Percentiles rank a stretch among this genome's conserved stretches.
Evolutionary conservation across 2,888 invertebrate species (phyloP).

Genomic region (Philaethria dido): DNA sequence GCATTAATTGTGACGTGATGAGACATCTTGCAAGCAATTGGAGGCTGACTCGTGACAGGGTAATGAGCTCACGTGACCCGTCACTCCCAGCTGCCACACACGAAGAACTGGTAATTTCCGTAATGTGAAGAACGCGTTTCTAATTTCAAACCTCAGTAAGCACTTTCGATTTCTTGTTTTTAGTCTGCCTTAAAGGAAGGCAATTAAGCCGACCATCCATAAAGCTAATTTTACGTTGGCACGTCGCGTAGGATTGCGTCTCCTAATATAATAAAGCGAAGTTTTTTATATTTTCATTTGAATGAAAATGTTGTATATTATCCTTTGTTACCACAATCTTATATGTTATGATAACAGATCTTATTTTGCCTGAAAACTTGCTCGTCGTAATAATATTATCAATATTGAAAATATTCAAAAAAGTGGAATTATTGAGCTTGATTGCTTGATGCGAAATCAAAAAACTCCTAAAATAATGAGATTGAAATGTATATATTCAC

Average conservation of each 20-base stretch:
- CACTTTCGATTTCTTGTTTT: constrained; percentile 70
- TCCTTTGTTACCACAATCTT: too few relatives aligned
- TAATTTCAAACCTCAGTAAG: constrained; percentile 78
- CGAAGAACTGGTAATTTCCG: constrained; percentile 76
- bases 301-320: background rate
- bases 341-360: too few relatives aligned
- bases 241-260: constrained; percentile 8
- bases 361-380: too few relatives aligned
- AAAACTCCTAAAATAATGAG: too few relatives aligned
- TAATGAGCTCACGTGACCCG: constrained; percentile 71
- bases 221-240: constrained; percentile 40
- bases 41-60: constrained; percentile 57
- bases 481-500: too few relatives aligned
- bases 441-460: too few relatives aligned
- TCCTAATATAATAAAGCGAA: background rate
- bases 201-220: constrained; percentile 41
- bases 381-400: too few relatives aligned
- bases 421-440: too few relatives aligned
- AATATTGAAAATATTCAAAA: too few relatives aligned
- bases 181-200: constrained; percentile 45
- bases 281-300: background rate
- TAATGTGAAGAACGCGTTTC: constrained; percentile 74
- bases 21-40: constrained; percentile 39
- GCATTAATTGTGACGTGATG: constrained; percentile 35
- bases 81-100: constrained; percentile 53